phyloP scores from a whole-genome alignment of 2,888 invertebrate species.

The Hemaris fuciformis region DNA sequence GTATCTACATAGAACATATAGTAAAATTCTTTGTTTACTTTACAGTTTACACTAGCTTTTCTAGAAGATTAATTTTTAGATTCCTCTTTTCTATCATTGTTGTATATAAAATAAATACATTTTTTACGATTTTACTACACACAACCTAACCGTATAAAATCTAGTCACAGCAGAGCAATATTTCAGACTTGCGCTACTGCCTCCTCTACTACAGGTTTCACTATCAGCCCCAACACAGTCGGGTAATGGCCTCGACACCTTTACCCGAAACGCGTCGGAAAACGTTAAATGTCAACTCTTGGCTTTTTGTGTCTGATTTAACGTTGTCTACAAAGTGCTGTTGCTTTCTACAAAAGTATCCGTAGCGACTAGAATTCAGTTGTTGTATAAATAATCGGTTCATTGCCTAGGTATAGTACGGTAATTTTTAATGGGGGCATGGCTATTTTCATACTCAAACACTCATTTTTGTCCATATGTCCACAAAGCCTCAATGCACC shows the following conservation, averaged over 20 bases:
- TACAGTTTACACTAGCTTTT: too few species aligned
- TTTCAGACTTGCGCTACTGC: constrained; percentile 1
- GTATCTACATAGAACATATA: too few species aligned
- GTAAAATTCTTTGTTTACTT: too few species aligned
- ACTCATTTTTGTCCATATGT: too few species aligned
- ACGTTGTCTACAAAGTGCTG: constrained; percentile 20
- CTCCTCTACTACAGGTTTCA: constrained; percentile 16
- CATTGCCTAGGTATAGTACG: background rate
- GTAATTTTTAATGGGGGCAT: too few species aligned
- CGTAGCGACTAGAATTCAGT: constrained; percentile 2
- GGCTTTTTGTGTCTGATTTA: constrained; percentile 52
- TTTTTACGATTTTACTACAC: too few species aligned
- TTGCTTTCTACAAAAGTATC: constrained; percentile 24
- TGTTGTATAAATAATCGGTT: background rate
- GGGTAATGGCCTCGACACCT: constrained; percentile 63
- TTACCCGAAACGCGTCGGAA: constrained; percentile 40
- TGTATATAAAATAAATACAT: too few species aligned
- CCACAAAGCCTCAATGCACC: too few species aligned
- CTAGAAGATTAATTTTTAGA: too few species aligned
- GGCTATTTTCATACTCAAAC: too few species aligned
- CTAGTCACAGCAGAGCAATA: background rate
- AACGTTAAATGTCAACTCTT: constrained; percentile 58
- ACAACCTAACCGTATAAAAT: too few species aligned
- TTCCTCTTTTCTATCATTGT: too few species aligned
- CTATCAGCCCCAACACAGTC: constrained; percentile 20